Evolutionary conservation across 2,888 invertebrate species (phyloP).

Genomic region (Leptogaster cylindrica): DNA sequence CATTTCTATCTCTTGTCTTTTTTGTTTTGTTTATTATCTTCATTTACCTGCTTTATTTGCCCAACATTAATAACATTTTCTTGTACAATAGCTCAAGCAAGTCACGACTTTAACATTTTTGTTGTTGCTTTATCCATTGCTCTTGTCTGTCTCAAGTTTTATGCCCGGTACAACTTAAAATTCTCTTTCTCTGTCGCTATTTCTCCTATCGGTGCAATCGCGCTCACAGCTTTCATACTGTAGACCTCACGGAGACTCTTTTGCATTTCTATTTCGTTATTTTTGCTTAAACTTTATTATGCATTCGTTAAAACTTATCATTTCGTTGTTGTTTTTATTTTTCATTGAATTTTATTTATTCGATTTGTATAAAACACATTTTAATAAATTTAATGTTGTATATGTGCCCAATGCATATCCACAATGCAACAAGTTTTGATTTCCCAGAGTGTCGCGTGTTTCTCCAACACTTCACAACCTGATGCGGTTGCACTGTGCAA

Average conservation of each 20-base stretch:
- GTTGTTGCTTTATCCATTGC: conserved; percentile 8
- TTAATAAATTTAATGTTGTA: too few relatives aligned
- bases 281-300: conserved; percentile 28
- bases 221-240: not conserved
- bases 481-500: not conserved
- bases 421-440: not conserved
- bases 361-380: too few relatives aligned
- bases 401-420: not conserved
- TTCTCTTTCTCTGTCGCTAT: conserved; percentile 25
- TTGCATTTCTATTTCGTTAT: conserved; percentile 5
- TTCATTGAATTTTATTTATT: conserved; percentile 14
- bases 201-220: conserved; percentile 22
- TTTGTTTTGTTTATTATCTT: conserved; percentile 2
- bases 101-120: conserved; percentile 46
- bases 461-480: not conserved
- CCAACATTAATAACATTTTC: conserved; percentile 47
- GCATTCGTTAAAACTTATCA: conserved; percentile 20
- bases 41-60: conserved; percentile 34
- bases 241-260: conserved; percentile 37
- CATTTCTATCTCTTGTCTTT: not conserved
- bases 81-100: conserved; percentile 47
- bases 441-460: conserved; percentile 6
- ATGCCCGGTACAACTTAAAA: not conserved
- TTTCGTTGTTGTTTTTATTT: not conserved
- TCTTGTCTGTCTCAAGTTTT: conserved; percentile 21